Evolutionary conservation across 23 tunicate genomes (phyloP).

Genomic region (Trididemnum clinides): DNA sequence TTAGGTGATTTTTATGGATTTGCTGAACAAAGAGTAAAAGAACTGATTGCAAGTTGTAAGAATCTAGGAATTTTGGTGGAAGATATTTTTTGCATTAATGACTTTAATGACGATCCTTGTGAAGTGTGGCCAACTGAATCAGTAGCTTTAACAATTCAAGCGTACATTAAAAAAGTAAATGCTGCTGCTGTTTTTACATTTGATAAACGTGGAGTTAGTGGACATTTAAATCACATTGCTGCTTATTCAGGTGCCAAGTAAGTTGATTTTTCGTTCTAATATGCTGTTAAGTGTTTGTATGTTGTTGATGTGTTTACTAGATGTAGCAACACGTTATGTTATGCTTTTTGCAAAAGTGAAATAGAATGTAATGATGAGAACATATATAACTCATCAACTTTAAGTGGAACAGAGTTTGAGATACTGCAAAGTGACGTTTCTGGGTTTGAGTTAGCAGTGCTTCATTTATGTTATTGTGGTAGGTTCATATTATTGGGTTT

Average conservation of each 20-base stretch:
- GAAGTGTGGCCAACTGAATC: conserved; percentile 17
- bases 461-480: no score
- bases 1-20: conserved; percentile 61
- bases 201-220: conserved; percentile 75
- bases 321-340: no score
- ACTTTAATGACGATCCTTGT: conserved; percentile 65
- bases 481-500: no score
- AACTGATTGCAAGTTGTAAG: conserved; percentile 54
- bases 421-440: no score
- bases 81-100: conserved; percentile 36
- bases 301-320: no score
- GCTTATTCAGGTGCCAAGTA: conserved; percentile 60
- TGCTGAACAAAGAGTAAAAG: conserved; percentile 48
- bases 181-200: conserved; percentile 55
- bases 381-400: no score
- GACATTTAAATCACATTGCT: conserved; percentile 74
- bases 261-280: no score
- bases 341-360: no score
- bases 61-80: conserved; percentile 54
- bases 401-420: no score
- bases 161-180: conserved; percentile 7
- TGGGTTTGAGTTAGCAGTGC: no score
- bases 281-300: no score
- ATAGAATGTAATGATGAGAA: no score
- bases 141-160: conserved; percentile 26